Base-by-base conservation (phyloP, 2,797 vertebrate genomes). In the Astyanax mexicanus region DNA sequence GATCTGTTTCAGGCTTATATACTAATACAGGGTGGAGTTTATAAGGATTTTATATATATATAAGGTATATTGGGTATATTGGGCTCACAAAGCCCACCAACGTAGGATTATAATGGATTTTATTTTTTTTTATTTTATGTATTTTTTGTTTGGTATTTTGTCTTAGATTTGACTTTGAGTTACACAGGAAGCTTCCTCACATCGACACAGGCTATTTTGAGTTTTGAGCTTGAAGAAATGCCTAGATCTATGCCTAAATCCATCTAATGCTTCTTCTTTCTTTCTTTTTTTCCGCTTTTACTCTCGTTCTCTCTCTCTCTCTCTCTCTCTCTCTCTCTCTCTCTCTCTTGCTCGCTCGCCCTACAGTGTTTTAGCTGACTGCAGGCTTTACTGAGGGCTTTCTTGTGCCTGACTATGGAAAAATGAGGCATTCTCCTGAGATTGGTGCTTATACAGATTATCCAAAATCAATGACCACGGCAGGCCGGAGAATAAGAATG, bases 381-480 rank as follows among this genome's bases (percentile, higher is more conserved):
- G 80, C 80, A 81, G 80, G 81, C 85, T 88, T 65, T 38, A 57
- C 72, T 69, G 79, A 66, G 78, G 79, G 68, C 61, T 19, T 66
- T 72, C 77, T 66, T 67, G 51, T 0, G 13, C 64, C 58, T 78
- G 80, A 62, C 0, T 0, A 60, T 87, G 79, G 70, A 80, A 80
- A 81, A 84, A 68, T 68, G 72, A 75, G 80, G 62, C 37, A 12
- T 82, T 82, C 74, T 84, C 62, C 64, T 0, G 57, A 69, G 84
- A 90, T 89, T 75, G 72, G 83, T 83, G 78, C 81, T 84, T 84
- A 85, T 81, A 81, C 78, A 86, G 72, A 80, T 83, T 55, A 86
- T 88, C 84, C 69, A 74, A 85, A 88, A 92, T 95, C 89, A 91
- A 91, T 92, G 84, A 58, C 68, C 81, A 78, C 74, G 72, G 69